Evolutionary conservation across 2,888 invertebrate genomes (phyloP).

Genomic region (Sarcophaga subvicina): DNA sequence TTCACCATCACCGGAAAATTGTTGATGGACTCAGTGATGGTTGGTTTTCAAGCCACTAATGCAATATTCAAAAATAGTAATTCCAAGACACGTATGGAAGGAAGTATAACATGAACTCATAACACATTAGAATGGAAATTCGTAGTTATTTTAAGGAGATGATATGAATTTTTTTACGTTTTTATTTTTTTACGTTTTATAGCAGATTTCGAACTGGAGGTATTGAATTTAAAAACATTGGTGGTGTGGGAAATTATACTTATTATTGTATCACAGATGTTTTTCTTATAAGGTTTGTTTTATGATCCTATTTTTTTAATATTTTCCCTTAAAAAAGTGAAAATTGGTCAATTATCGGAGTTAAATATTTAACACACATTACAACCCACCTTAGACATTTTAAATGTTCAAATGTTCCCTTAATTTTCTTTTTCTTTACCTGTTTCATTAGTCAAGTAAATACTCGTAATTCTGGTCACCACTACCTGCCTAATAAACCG

Average conservation of each 20-base stretch:
- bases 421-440: conserved; percentile 39
- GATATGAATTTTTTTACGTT: not conserved
- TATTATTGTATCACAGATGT: too few relatives aligned
- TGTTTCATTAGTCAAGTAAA: conserved; percentile 66
- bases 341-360: conserved; percentile 79
- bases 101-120: too few relatives aligned
- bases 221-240: too few relatives aligned
- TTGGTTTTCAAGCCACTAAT: too few relatives aligned
- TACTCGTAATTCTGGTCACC: conserved; percentile 70
- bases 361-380: conserved; percentile 72
- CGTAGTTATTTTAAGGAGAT: too few relatives aligned
- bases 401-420: conserved; percentile 60
- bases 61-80: too few relatives aligned
- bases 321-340: conserved; percentile 55
- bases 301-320: not conserved
- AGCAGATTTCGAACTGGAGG: too few relatives aligned
- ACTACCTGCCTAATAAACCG: conserved; percentile 42
- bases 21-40: too few relatives aligned
- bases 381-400: not conserved
- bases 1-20: too few relatives aligned
- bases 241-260: too few relatives aligned
- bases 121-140: not conserved
- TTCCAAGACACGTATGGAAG: too few relatives aligned
- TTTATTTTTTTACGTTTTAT: not conserved
- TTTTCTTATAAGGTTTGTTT: too few relatives aligned